phyloP scores from a whole-genome alignment of 2,797 vertebrate genomes.

The Ctenochaetus hawaiiensis region DNA sequence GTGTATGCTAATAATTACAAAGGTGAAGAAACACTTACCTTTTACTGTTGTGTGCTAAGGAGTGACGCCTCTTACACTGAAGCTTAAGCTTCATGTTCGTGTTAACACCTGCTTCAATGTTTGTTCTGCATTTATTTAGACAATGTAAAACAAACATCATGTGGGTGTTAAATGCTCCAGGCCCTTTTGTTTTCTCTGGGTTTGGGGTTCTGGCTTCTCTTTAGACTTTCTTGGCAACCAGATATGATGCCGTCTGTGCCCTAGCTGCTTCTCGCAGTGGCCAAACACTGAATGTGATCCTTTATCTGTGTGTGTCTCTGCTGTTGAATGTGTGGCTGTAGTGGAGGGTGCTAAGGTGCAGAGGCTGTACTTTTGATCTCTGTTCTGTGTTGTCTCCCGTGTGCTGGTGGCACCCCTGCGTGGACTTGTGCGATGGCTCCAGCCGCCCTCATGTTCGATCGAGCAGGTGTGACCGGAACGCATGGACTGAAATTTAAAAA shows the following conservation, averaged over 20 bases:
- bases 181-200: neutral
- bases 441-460: conserved; percentile 55
- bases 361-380: conserved; percentile 68
- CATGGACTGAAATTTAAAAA: conserved; percentile 60
- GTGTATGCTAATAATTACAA: neutral
- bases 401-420: conserved; percentile 72
- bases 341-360: conserved; percentile 25
- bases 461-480: conserved; percentile 75
- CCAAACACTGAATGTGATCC: conserved; percentile 22
- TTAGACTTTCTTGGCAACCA: conserved; percentile 25
- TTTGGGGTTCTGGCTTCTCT: conserved; percentile 29
- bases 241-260: neutral
- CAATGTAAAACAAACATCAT: conserved; percentile 24
- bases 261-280: conserved; percentile 7
- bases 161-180: neutral
- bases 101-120: conserved; percentile 19
- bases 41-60: conserved; percentile 21
- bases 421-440: conserved; percentile 72
- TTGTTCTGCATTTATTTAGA: conserved; percentile 6
- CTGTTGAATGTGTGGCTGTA: conserved; percentile 34
- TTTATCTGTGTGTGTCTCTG: conserved; percentile 39
- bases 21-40: neutral
- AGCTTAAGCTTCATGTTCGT: conserved; percentile 29
- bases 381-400: conserved; percentile 78
- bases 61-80: conserved; percentile 28